Percentiles rank a stretch among this genome's conserved stretches.
Conservation (phyloP, 2,888 invertebrate genomes). For the Ditylenchus weischeri region DNA sequence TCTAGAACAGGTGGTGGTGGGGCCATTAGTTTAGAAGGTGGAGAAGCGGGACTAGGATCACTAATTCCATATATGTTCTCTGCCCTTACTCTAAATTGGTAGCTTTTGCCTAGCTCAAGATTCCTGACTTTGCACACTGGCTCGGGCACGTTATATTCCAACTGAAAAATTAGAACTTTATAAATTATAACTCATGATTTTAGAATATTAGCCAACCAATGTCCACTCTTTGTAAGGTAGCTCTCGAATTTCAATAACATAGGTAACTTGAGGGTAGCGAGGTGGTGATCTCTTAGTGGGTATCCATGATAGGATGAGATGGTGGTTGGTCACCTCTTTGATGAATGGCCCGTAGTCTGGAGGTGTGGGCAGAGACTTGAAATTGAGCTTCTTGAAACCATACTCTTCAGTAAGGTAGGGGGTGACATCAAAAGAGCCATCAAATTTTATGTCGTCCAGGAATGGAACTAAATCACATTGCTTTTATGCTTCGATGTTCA, state of each 20-base stretch:
- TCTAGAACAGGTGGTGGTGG: conserved; percentile 58
- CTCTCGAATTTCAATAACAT: conserved; percentile 90
- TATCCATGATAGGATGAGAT: conserved; percentile 85
- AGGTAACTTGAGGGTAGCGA: conserved; percentile 78
- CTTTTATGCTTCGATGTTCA: too few species aligned
- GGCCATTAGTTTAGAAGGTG: conserved; percentile 57
- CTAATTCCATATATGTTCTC: conserved; percentile 94
- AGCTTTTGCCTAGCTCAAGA: conserved; percentile 86
- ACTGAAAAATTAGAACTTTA: conserved; percentile 32
- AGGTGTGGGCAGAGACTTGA: conserved; percentile 70
- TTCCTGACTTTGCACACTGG: conserved; percentile 84
- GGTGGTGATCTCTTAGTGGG: conserved; percentile 73
- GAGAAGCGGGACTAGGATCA: conserved; percentile 86
- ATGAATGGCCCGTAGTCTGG: conserved; percentile 85
- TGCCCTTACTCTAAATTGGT: conserved; percentile 88
- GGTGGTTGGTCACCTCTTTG: conserved; percentile 83
- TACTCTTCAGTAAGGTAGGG: conserved; percentile 58
- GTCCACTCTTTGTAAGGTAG: conserved; percentile 88
- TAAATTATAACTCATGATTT: not conserved
- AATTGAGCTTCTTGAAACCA: conserved; percentile 56
- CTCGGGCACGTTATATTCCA: conserved; percentile 69
- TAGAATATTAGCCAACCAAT: conserved; percentile 64
- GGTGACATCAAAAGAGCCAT: conserved; percentile 53
- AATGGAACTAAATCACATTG: conserved; percentile 37
- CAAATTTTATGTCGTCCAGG: conserved; percentile 57